Evolutionary conservation across 2,113 vertebrate species (phyloP), one percentile per base, ranked within the genome.

Genomic region (Sterrhoptilus dennistouni): DNA sequence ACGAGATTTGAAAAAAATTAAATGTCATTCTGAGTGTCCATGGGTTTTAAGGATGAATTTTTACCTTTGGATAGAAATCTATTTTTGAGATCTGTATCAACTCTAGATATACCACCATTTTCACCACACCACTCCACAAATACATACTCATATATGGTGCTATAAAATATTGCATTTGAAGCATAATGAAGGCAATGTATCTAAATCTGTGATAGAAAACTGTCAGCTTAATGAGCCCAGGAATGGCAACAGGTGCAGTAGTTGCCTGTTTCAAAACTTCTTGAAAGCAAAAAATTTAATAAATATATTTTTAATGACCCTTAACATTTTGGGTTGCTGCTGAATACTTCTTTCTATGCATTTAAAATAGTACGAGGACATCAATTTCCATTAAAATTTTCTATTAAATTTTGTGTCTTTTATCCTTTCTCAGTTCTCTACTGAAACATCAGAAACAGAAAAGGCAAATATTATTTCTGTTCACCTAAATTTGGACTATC

Each of bases 21-120:
- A 4, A 42, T 28, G 40, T 59, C 11, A 12, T 14, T 11, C 13
- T 14, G 40, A 22, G 0, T n/a, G 1, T 33, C 45, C 65, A 4
- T 59, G 47, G 29, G 12, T 20, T 82, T 66, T 76, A 78, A 57
- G 8, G 2, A 8, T 44, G 12, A 63, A 45, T 85, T 82, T 78
- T n/a, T 5, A 45, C 7, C 8, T 14, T 59, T 35, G 42, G 8
- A 33, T 47, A 45, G 11, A 50, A 54, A 56, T 36, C 2, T 63
- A 2, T 44, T 63, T 84, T 18, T 68, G 44, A 78, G 6, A 63
- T 57, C 16, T 35, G 2, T 52, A 27, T 57, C 9, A 65, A 18
- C 4, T 14, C 17, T 14, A 59, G 4, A 25, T 49, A 25, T 49
- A 31, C 13, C 38, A 35, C 8, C 6, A n/a, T 22, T 64, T 93